Base-by-base conservation (phyloP, 2,888 invertebrate species). In the Parnassius mnemosyne region DNA sequence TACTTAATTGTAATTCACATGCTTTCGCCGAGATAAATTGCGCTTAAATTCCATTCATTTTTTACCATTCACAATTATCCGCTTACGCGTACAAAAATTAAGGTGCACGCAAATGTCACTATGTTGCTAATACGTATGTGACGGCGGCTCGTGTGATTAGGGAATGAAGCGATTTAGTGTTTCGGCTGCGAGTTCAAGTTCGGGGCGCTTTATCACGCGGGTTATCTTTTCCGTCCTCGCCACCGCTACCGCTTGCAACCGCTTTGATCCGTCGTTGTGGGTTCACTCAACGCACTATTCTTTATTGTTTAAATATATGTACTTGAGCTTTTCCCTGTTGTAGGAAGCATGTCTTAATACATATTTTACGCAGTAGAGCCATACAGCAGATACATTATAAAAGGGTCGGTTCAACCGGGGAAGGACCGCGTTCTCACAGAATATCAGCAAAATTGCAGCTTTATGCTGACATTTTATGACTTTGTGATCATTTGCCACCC, bases 171-270 rank as follows among this genome's bases (percentile, higher is more conserved):
- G 25, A 43, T 34, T 41, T 49, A 42, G 44, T 50, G 25, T 50
- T 61, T 55, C 49, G 20, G 57, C n/a, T n/a, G 42, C 41, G 50
- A 44, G 57, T 57, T 62, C 52, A 62, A 62, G 62, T 53, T 62
- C 57, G 57, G 42, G 53, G 53, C 50, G 49, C 49, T 57, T 57
- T 57, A 62, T 57, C 62, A 47, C 7, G n/a, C n/a, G 53, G 62
- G 53, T 62, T 62, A 62, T 62, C 57, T 16, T 12, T 25, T 13
- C 13, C 53, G 47, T 44, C 44, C 25, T 16, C 51, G 54, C 54
- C n/a, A 0, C 54, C 50, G 43, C 52, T 20, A 9, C 11, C 13
- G 41, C 57, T 34, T 34, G 3, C 10, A 16, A 46, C 20, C 12
- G 44, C 46, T 12, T 46, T 1, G 2, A 9, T 51, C 20, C 25